Conservation (phyloP, 1,140 invertebrate genomes). For the Zaprionus ghesquierei region DNA sequence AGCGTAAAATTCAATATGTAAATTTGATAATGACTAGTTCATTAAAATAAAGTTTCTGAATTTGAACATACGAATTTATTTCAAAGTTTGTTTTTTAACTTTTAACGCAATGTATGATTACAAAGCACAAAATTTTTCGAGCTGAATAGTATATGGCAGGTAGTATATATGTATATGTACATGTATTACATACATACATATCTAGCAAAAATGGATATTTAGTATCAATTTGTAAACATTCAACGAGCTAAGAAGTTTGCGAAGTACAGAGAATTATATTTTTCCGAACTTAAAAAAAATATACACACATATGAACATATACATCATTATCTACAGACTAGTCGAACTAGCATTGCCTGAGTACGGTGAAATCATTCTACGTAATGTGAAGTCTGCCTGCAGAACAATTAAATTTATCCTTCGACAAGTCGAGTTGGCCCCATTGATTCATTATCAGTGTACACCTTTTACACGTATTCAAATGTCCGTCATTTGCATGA, state of each 20-base stretch:
- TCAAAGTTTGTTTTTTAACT: neutral
- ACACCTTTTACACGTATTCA: slow-evolving; percentile 28
- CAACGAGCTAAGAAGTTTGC: too few relatives aligned
- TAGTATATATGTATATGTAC: too few relatives aligned
- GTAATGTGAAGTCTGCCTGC: neutral
- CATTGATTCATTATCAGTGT: slow-evolving; percentile 23
- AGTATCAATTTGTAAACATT: too few relatives aligned
- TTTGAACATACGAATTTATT: neutral
- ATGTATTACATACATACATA: too few relatives aligned
- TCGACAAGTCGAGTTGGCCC: neutral
- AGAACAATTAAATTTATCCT: neutral
- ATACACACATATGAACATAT: neutral
- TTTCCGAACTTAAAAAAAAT: too few relatives aligned
- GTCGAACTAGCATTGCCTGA: neutral
- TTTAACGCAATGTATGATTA: neutral
- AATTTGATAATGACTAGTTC: neutral
- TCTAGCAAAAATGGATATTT: too few relatives aligned
- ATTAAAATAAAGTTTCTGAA: neutral
- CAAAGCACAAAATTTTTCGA: too few relatives aligned
- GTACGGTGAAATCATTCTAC: neutral
- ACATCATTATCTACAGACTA: neutral
- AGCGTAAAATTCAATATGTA: neutral
- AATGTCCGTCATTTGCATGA: slow-evolving; percentile 24
- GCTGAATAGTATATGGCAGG: too few relatives aligned
- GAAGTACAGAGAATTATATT: too few relatives aligned